Percentiles rank a stretch among this genome's conserved stretches.
phyloP scores from a whole-genome alignment of 2,113 vertebrate species.

The Campylorhamphus procurvoides region DNA sequence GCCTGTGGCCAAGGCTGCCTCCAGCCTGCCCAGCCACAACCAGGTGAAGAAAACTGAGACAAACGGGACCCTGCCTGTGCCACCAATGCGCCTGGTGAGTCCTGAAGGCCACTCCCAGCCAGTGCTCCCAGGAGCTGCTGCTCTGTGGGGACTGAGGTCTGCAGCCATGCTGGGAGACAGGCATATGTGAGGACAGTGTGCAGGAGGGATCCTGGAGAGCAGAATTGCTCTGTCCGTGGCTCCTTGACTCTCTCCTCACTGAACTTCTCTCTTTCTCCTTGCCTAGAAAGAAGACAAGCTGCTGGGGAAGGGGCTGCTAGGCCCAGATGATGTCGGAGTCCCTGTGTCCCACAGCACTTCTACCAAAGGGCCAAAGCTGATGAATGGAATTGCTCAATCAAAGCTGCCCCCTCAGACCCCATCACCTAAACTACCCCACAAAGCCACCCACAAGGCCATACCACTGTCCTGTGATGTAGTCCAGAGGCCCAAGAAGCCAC shows the following conservation, averaged over 20 bases:
- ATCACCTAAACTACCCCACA: constrained; percentile 62
- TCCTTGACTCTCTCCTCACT: neutral
- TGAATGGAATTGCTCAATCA: neutral
- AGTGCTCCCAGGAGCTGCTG: neutral
- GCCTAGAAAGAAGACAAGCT: constrained; percentile 41
- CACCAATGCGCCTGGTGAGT: constrained; percentile 76
- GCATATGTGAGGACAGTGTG: rapidly evolving
- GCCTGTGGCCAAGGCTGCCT: constrained; percentile 59
- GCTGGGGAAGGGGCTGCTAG: constrained; percentile 74
- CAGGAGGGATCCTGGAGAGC: neutral
- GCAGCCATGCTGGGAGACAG: neutral
- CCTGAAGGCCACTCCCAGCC: neutral
- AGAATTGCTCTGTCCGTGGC: neutral
- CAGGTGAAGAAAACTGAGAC: constrained; percentile 74
- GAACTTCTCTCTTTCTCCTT: neutral
- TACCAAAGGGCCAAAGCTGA: neutral
- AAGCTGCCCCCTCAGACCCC: constrained; percentile 30
- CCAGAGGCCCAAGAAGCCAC: constrained; percentile 81
- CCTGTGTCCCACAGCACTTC: constrained; percentile 46
- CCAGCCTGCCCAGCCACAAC: constrained; percentile 62
- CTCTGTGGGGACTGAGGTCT: no score
- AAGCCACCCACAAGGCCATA: constrained; percentile 31
- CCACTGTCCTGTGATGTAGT: constrained; percentile 70
- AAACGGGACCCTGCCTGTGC: constrained; percentile 75
- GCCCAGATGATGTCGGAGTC: constrained; percentile 79